phyloP scores from a whole-genome alignment of 2,113 vertebrate species.

The Eupsittula cactorum region DNA sequence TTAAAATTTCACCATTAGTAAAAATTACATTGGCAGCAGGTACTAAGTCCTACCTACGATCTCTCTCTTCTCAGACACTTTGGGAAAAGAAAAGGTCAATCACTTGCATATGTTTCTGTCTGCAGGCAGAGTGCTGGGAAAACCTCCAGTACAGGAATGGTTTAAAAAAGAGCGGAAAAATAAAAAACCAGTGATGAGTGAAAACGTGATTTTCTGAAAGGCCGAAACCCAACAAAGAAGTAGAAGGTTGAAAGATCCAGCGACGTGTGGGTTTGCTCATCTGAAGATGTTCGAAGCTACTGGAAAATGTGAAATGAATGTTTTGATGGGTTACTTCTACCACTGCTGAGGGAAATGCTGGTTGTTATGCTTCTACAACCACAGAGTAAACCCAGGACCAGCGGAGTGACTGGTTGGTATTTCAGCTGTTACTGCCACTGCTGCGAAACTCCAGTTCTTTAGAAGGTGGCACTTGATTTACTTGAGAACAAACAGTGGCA shows the following conservation, averaged over 20 bases:
- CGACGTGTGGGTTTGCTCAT: background rate
- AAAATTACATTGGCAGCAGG: background rate
- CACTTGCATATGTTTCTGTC: rapidly evolving
- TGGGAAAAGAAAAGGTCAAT: background rate
- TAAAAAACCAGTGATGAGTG: rapidly evolving
- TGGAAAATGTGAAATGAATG: background rate
- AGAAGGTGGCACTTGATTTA: background rate
- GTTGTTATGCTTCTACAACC: background rate
- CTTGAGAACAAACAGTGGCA: background rate
- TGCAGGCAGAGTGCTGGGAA: rapidly evolving
- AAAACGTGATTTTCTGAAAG: background rate
- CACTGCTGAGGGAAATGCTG: background rate
- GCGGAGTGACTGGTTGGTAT: rapidly evolving
- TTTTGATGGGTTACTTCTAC: background rate
- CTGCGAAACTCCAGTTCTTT: background rate
- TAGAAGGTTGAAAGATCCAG: background rate
- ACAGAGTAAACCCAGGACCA: background rate
- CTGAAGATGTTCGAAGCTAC: background rate
- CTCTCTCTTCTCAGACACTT: background rate
- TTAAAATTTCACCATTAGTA: too few species aligned
- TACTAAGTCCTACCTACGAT: rapidly evolving
- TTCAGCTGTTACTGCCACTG: background rate
- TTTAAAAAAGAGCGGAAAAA: background rate
- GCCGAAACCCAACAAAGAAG: background rate
- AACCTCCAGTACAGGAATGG: background rate